Conservation (phyloP, 2,113 vertebrate species). For the Sinocyclocheilus anophthalmus region DNA sequence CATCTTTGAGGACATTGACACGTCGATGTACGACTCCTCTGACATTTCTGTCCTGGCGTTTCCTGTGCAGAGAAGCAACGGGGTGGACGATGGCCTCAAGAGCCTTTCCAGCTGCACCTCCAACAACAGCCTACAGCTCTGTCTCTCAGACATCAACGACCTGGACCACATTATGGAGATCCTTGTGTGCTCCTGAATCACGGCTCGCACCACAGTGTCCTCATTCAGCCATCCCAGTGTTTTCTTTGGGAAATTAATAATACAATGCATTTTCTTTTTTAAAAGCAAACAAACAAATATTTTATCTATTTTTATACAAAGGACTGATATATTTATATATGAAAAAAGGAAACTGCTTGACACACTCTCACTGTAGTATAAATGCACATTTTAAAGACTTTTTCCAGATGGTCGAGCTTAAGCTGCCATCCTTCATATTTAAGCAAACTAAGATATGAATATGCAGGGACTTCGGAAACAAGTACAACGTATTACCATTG, state of each 20-base stretch:
- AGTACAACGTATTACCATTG: slow-evolving; percentile 45
- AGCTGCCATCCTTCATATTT: slow-evolving; percentile 33
- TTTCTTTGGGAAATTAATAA: slow-evolving; percentile 21
- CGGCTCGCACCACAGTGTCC: not conserved
- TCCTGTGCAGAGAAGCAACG: slow-evolving; percentile 46
- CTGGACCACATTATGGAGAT: slow-evolving; percentile 84
- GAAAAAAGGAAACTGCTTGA: slow-evolving; percentile 33
- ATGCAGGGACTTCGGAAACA: slow-evolving; percentile 44
- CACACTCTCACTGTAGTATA: slow-evolving; percentile 56
- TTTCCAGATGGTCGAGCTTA: slow-evolving; percentile 26
- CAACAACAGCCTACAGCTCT: slow-evolving; percentile 74
- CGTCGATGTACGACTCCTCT: slow-evolving; percentile 82
- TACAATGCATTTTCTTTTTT: slow-evolving; percentile 13
- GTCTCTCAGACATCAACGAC: slow-evolving; percentile 78
- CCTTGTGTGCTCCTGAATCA: slow-evolving; percentile 62
- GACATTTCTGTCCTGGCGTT: slow-evolving; percentile 73
- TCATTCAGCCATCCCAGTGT: slow-evolving; percentile 17
- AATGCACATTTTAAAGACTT: slow-evolving; percentile 49
- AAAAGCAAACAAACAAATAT: slow-evolving; percentile 8
- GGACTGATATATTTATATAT: slow-evolving; percentile 58
- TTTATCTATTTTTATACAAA: slow-evolving; percentile 59
- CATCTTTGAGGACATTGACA: slow-evolving; percentile 85
- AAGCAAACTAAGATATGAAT: slow-evolving; percentile 25
- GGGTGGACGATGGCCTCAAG: slow-evolving; percentile 72
- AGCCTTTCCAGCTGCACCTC: slow-evolving; percentile 72